Evolutionary conservation across 2,113 vertebrate genomes (phyloP), one percentile per base, ranked within the genome.

Genomic region (Dipodomys stephensi): DNA sequence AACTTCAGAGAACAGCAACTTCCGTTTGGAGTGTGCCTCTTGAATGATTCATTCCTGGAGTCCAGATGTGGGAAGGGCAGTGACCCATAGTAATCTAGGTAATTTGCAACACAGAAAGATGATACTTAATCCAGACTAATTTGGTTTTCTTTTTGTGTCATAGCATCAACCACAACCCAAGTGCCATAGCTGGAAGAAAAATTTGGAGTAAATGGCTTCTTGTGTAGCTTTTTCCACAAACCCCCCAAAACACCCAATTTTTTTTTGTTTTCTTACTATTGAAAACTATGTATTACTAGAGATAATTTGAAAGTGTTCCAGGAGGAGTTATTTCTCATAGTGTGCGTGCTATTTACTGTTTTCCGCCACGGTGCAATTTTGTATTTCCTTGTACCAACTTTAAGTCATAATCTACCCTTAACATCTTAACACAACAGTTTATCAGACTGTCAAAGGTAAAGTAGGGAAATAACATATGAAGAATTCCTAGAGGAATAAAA

Each of bases 31-130:
- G 80, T 82, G 35, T 8, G 7, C 46, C 74, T 73, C 89, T 83
- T 69, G 39, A 86, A 74, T 95, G 87, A 97, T 74, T 94, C 93
- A 93, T 76, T 92, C 65, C 71, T 90, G 28, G 23, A 96, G 85
- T 93, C 76, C 93, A 95, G 92, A 80, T 92, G 88, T 86, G 82
- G 53, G 46, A 65, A 83, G 73, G n/a, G 39, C 69, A 30, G 23
- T 44, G 74, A 77, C 71, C 71, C 15, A 60, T 74, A 93, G 80
- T 53, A 79, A 80, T 92, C 53, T 30, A 87, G 20, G 57, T 82
- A 65, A 93, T 76, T 79, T 64, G n/a, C 67, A 73, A 85, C 95
- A 69, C 39, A 95, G 78, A 96, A 78, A 83, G 81, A 79, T 28
- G 32, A 62, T 19, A 60, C n/a, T 32, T 53, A 77, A 68, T 72